phyloP scores from a whole-genome alignment of 2,113 vertebrate species.

The Tachycineta bicolor region DNA sequence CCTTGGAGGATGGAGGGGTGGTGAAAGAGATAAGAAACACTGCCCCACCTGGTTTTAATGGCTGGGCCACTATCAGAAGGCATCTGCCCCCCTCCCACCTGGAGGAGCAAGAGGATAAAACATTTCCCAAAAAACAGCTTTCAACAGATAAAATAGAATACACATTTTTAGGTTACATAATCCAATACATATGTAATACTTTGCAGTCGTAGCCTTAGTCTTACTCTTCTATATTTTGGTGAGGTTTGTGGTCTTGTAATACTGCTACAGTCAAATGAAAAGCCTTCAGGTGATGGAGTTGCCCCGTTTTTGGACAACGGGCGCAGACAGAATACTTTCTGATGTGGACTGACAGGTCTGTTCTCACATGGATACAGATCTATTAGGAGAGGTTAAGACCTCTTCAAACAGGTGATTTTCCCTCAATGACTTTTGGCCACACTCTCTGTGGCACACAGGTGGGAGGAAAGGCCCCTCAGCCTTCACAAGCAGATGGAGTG shows the following conservation, averaged over 20 bases:
- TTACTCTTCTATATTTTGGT: neutral
- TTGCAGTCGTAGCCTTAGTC: neutral
- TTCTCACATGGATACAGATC: neutral
- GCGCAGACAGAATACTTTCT: neutral
- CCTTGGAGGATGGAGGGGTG: too few relatives aligned
- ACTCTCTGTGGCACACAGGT: fast-evolving
- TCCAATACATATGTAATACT: neutral
- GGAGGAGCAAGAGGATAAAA: too few relatives aligned
- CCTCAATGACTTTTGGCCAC: neutral
- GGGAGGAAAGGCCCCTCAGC: neutral
- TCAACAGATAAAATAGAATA: too few relatives aligned
- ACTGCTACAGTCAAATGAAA: neutral
- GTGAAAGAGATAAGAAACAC: too few relatives aligned
- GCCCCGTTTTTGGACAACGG: neutral
- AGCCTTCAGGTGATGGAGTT: neutral
- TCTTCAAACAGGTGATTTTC: neutral
- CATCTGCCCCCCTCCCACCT: too few relatives aligned
- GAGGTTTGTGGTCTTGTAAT: neutral
- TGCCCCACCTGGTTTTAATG: too few relatives aligned
- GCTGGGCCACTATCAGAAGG: too few relatives aligned
- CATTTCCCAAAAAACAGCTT: too few relatives aligned
- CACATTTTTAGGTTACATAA: too few relatives aligned
- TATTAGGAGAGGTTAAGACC: neutral
- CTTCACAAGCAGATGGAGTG: neutral
- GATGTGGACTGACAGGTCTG: neutral